phyloP scores from a whole-genome alignment of 2,888 invertebrate genomes.

The Dynastes hyllus region DNA sequence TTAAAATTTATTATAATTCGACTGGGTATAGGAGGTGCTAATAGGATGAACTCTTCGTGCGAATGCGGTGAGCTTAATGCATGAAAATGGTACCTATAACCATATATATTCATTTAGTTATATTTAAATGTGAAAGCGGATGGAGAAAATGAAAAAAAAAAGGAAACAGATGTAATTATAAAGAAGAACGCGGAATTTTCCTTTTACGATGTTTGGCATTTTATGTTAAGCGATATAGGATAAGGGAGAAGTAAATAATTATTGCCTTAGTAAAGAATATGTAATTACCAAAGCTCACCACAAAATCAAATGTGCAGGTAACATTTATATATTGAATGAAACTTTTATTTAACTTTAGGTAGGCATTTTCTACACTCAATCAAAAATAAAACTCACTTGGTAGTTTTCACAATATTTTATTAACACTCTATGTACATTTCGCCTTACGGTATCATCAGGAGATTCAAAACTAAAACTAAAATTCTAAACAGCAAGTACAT shows the following conservation, averaged over 20 bases:
- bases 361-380: too few species aligned
- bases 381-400: too few species aligned
- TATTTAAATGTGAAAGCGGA: conserved; percentile 42
- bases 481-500: too few species aligned
- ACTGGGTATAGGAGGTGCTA: conserved; percentile 27
- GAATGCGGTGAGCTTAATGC: conserved; percentile 29
- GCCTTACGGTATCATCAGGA: too few species aligned
- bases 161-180: conserved; percentile 20
- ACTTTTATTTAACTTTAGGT: too few species aligned
- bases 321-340: too few species aligned
- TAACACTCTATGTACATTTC: too few species aligned
- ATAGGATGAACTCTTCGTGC: conserved; percentile 35
- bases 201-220: conserved; percentile 4
- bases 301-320: too few species aligned
- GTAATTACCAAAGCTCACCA: too few species aligned
- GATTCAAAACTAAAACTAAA: too few species aligned
- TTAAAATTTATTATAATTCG: conserved; percentile 38
- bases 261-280: too few species aligned
- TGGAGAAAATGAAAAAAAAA: conserved; percentile 40
- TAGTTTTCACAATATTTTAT: too few species aligned
- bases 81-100: conserved; percentile 33
- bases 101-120: conserved; percentile 42
- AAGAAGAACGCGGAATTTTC: conserved; percentile 4
- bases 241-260: not conserved
- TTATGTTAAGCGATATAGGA: not conserved